Percentiles rank a stretch among this genome's conserved stretches.
Conservation (phyloP, 2,113 vertebrate genomes). For the Nothobranchius furzeri region DNA sequence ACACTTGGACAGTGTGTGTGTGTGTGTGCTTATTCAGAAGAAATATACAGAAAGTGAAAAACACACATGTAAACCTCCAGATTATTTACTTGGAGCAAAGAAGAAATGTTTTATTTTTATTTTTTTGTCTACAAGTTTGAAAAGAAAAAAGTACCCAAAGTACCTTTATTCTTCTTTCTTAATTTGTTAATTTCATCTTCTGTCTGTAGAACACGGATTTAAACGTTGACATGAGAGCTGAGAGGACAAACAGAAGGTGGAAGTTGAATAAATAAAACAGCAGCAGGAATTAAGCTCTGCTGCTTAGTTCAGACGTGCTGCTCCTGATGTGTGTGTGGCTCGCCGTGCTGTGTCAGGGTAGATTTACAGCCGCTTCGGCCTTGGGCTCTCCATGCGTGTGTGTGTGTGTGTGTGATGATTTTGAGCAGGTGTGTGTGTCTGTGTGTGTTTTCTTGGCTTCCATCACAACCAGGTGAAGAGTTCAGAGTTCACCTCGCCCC, state of each 20-base stretch:
- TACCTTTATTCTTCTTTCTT: background rate
- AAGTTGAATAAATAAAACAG: constrained; percentile 3
- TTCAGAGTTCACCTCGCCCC: constrained; percentile 54
- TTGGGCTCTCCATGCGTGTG: constrained; percentile 34
- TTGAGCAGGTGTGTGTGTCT: constrained; percentile 42
- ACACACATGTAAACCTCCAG: background rate
- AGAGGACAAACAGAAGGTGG: background rate
- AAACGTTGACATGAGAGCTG: background rate
- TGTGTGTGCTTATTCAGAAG: constrained; percentile 1
- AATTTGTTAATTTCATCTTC: background rate
- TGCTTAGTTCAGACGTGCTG: constrained; percentile 41
- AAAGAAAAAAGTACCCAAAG: too few relatives aligned
- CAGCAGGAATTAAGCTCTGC: constrained; percentile 27
- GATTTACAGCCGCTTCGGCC: constrained; percentile 69
- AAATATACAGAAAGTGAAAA: constrained; percentile 1
- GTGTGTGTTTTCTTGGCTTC: constrained; percentile 25
- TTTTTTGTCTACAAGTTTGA: too few relatives aligned
- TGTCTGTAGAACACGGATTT: background rate
- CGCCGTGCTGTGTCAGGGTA: constrained; percentile 31
- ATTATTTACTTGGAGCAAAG: background rate
- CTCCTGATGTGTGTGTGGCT: constrained; percentile 26
- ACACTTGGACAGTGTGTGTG: constrained; percentile 2
- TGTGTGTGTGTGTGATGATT: constrained; percentile 39
- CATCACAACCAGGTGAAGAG: constrained; percentile 61
- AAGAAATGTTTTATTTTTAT: too few relatives aligned